Base-by-base conservation (phyloP, 2,888 invertebrate species). In the Aphidius colemani region DNA sequence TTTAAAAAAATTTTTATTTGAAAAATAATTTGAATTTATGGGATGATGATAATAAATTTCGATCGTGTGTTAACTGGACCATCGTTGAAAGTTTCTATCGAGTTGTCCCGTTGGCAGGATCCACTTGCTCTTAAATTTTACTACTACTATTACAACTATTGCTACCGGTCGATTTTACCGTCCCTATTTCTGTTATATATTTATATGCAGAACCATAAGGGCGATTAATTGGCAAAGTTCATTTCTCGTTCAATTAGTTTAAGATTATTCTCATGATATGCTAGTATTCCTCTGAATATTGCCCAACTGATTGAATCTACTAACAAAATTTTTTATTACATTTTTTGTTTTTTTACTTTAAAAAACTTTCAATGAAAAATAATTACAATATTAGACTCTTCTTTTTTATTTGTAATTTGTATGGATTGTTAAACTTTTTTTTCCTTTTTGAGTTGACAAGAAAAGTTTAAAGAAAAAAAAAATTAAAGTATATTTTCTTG, bases 141-240 rank as follows among this genome's bases (percentile, higher is more conserved):
- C 3, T 30, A 30, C 3, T 30, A 30, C 4, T 30, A 5, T 30
- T 5, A 30, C 30, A 5, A 30, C 30, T 30, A 30, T 30, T 30
- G 30, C 30, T 30, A 30, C 5, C 5, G 30, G 30, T 30, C 30
- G 30, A 30, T 30, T 30, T 30, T 30, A 30, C 30, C 30, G 5
- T 30, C 30, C 30, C 30, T 30, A 18, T 18, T 18, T 18, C 13
- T 18, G 13, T 18, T 30, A 30, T 30, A 30, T 30, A 30, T 30
- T 30, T 30, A 30, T 30, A 66, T 69, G 62, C 61, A 57, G 56
- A 61, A 60, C 61, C 58, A 59, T 64, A 69, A 67, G 69, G 64
- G 65, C 62, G 64, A 60, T 69, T 71, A 73, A 71, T 73, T 69
- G 63, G 62, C 64, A 68, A 72, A 70, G 67, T 69, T 72, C 66